Evolutionary conservation across 2,113 vertebrate genomes (phyloP), one percentile per base, ranked within the genome.

Genomic region (Ceyx cyanopectus): DNA sequence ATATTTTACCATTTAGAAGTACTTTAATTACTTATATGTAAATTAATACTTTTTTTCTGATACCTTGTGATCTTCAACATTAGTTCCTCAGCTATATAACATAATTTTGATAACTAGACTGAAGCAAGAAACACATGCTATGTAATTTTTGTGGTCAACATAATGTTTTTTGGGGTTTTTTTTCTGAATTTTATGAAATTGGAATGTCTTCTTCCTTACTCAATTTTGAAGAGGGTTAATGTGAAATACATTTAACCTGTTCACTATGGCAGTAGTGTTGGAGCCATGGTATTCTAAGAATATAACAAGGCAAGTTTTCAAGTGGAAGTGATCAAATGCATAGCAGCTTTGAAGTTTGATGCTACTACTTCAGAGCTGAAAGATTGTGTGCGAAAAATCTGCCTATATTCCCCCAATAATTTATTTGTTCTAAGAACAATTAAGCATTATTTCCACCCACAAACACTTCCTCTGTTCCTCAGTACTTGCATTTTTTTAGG

Each of bases 21-120:
- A 53, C 22, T 58, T 85, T 34, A 68, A 65, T 92, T 81, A 45
- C 4, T 56, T 8, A 51, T 15, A 29, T 58, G 26, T 72, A 10
- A 78, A 61, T 70, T 10, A 83, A 40, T 58, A 18, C 20, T 6
- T 34, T 12, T 43, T 21, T 41, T 63, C 27, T 88, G 45, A 45
- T 83, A 63, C 37, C 45, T 90, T 90, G 40, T 66, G 10, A 90
- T 45, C 53, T 40, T 94, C 67, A 50, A 9, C 19, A 22, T 26
- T 85, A 88, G 67, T 73, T 94, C 96, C 91, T 94, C 40, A 56
- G 43, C 23, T 89, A 32, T 61, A 91, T 89, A 91, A 66, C 14
- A 29, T 41, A 32, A 14, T 72, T 12, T 57, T 48, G 20, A 46
- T 74, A 6, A 29, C 37, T 57, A 34, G 17, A 50, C 6, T 40